Percentiles rank a stretch among this genome's conserved stretches.
Conservation (phyloP, 1,140 invertebrate genomes). For the Schlechtendalia chinensis region DNA sequence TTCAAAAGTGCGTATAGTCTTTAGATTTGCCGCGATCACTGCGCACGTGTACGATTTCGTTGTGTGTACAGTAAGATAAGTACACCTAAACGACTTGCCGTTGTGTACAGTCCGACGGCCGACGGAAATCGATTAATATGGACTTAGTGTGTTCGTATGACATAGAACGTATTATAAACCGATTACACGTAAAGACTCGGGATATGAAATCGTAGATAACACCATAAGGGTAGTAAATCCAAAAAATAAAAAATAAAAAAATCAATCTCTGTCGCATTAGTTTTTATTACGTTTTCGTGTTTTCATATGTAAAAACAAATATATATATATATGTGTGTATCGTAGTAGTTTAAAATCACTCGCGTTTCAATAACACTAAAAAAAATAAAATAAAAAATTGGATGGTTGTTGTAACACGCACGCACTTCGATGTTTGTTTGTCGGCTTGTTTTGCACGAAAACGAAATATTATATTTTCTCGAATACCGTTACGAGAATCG, state of each 20-base stretch:
- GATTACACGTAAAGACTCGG: neutral
- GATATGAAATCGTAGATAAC: neutral
- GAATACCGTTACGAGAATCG: neutral
- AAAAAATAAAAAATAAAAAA: conserved; percentile 9
- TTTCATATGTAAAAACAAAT: neutral
- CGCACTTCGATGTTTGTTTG: neutral
- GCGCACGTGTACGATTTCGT: neutral
- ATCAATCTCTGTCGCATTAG: conserved; percentile 7
- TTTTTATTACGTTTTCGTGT: neutral
- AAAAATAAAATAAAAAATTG: no score
- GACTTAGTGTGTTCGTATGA: conserved; percentile 20
- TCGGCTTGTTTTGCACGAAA: neutral
- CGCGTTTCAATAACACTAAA: neutral
- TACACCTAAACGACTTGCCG: neutral
- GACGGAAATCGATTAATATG: conserved; percentile 28
- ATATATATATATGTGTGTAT: neutral
- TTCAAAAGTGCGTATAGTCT: neutral
- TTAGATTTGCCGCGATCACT: neutral
- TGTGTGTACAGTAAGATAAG: neutral
- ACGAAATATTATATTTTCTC: neutral
- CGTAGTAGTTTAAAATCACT: neutral
- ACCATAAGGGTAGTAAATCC: conserved; percentile 10
- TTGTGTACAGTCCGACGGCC: no score
- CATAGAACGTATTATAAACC: conserved; percentile 27
- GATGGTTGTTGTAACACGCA: neutral